Evolutionary conservation across 2,797 vertebrate genomes (phyloP).

Genomic region (Anolis apletophallus): DNA sequence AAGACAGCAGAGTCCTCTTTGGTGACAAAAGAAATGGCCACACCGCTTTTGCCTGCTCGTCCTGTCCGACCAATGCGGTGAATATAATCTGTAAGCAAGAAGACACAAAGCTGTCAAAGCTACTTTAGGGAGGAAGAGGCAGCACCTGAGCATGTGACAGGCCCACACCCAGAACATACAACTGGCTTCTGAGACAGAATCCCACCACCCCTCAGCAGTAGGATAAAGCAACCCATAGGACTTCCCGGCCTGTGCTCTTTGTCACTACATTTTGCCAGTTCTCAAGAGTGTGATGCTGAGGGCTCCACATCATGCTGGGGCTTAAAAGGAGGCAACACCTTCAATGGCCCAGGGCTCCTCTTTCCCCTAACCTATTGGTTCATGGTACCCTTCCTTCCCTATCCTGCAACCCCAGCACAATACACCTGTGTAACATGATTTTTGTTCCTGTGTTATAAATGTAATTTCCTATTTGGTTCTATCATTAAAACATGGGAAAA

Average conservation of each 20-base stretch:
- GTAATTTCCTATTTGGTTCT: no score
- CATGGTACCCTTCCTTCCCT: no score
- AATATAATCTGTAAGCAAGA: slow-evolving; percentile 88
- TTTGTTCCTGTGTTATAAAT: no score
- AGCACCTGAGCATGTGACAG: not conserved
- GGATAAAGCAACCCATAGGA: no score
- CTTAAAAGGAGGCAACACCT: not conserved
- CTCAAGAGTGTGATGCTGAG: not conserved
- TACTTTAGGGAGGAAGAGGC: fast-evolving
- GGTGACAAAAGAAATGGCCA: slow-evolving; percentile 97
- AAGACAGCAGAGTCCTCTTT: slow-evolving; percentile 96
- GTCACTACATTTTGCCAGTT: not conserved
- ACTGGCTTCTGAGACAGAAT: not conserved
- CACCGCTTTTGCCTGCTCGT: slow-evolving; percentile 95
- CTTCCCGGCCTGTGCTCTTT: not conserved
- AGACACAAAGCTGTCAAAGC: not conserved
- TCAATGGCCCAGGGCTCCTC: not conserved
- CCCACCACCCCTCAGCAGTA: not conserved
- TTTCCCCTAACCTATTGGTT: not conserved
- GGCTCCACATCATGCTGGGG: not conserved
- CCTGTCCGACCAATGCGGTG: slow-evolving; percentile 97
- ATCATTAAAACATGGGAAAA: no score
- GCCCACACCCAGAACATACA: not conserved
- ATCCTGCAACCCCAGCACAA: no score
- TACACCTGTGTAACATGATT: no score